Base-by-base conservation (phyloP, 1,140 invertebrate species). In the Leguminivora glycinivorella region DNA sequence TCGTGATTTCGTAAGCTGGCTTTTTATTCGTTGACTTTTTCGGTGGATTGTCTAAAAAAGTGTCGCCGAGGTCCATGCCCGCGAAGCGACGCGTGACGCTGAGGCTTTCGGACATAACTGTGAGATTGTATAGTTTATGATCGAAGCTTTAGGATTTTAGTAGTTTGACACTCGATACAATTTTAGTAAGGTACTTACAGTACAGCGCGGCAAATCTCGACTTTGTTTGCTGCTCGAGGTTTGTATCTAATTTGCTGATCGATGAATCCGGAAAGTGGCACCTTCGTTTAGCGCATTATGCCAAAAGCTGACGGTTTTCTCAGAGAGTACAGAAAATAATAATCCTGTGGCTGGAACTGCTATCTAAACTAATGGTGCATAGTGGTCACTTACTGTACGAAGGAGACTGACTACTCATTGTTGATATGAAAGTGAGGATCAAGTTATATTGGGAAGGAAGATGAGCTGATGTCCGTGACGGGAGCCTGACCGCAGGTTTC, bases 1-100 rank as follows among this genome's bases (percentile, higher is more conserved):
- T 83, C 78, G 79, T 83, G 79, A 83, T 82, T 83, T 79, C 77
- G 78, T 79, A 83, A 84, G 76, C 73, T 43, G 24, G 31, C 10
- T 76, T 79, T 81, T 78, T 77, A 72, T 76, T 77, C 76, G 67
- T 82, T 71, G 72, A 70, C 76, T 82, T 77, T 82, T 82, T 80
- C 25, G 70, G 69, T 60, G 68, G 56, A 26, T 69, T 52, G 60
- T 71, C 71, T 56, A 68, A 77, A 82, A 82, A 84, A 82, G 69
- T 83, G 78, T 82, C 80, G 71, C 68, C 47, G 75, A 71, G 80
- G 79, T 82, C 79, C 70, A 63, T 75, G 76, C 60, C 76, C 76
- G 73, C 19, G 29, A 38, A 56, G 56, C 56, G 71, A 29, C 14
- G 47, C 75, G 74, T 72, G 71, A 76, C 72, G 56, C 58, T 5